A percentile compares a stretch with the other conserved stretches of the same genome.
phyloP scores from a whole-genome alignment of 2,888 invertebrate species.

The Sminthurides aquaticus region DNA sequence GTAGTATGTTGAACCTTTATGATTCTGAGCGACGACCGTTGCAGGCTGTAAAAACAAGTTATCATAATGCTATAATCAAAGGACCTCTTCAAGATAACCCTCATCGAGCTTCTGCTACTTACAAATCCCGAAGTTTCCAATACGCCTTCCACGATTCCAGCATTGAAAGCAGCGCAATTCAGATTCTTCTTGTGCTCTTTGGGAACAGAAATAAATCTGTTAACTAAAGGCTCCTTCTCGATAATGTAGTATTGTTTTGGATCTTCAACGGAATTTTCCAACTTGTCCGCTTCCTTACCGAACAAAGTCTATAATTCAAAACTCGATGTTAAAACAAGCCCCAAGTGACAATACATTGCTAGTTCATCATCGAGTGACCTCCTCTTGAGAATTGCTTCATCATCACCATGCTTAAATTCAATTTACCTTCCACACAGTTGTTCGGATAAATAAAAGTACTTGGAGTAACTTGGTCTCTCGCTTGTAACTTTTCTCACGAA shows the following conservation, averaged over 20 bases:
- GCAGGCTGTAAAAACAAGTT: slow-evolving; percentile 84
- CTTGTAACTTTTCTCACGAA: slow-evolving; percentile 87
- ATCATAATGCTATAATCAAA: no score
- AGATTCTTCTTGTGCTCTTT: slow-evolving; percentile 87
- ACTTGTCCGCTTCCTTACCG: slow-evolving; percentile 95
- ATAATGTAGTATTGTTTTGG: slow-evolving; percentile 96
- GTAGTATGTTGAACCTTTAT: slow-evolving; percentile 91
- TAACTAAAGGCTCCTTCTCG: slow-evolving; percentile 94
- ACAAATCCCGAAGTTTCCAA: slow-evolving; percentile 92
- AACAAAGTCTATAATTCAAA: slow-evolving; percentile 66
- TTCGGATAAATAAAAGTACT: slow-evolving; percentile 90
- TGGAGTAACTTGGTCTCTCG: slow-evolving; percentile 90
- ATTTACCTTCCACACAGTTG: slow-evolving; percentile 87
- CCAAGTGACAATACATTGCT: background rate
- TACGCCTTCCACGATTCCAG: slow-evolving; percentile 95
- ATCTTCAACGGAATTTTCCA: slow-evolving; percentile 98
- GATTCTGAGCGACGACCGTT: slow-evolving; percentile 98
- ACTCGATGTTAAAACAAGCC: background rate
- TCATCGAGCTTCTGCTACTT: slow-evolving; percentile 57
- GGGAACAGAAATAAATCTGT: slow-evolving; percentile 93
- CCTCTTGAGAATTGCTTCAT: no score
- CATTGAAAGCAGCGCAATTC: slow-evolving; percentile 97
- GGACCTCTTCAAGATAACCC: slow-evolving; percentile 2
- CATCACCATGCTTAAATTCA: no score
- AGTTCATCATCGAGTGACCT: no score